Base-by-base conservation (phyloP, 2,113 vertebrate genomes). In the Python bivittatus region DNA sequence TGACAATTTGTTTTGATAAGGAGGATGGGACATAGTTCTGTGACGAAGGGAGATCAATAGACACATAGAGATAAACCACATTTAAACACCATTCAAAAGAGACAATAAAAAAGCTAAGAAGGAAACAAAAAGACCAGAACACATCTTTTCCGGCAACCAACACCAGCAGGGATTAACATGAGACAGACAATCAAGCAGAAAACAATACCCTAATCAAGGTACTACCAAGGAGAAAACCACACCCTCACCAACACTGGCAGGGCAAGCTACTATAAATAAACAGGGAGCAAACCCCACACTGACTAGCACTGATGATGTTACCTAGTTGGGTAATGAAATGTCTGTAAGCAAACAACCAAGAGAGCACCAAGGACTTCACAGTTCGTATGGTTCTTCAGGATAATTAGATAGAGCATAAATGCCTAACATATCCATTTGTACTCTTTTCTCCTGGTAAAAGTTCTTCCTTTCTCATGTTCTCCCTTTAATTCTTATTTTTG, bases 401-500 rank as follows among this genome's bases (percentile, higher is more conserved):
- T 79, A 79, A 79, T 42, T 85, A 68, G n/a, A 92, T 92, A 91
- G 88, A 58, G 33, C 54, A 92, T 92, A 89, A 89, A 92, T 94
- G 53, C 93, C 95, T 94, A 64, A 61, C 54, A 64, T 89, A 95
- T 93, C 88, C 88, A 84, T 91, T 93, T 89, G 57, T 83, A 86
- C 79, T 27, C 33, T 42, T 85, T 79, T 84, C 33, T 61, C 33
- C 58, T 54, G 52, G 86, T 68, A 8, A 85, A 90, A 92, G 84
- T 91, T 64, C 84, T 96, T 94, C 2, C 5, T 94, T 95, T 88
- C 91, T 92, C 93, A 94, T 95, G 96, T 94, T 95, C 90, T 90
- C 42, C 90, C 94, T 89, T 92, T 84, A 38, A 27, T 53, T 91
- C 94, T 92, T 94, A 85, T 91, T 10, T 52, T 91, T 94, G 88